Evolutionary conservation across 2,113 vertebrate genomes (phyloP).

Genomic region (Plotosus lineatus): DNA sequence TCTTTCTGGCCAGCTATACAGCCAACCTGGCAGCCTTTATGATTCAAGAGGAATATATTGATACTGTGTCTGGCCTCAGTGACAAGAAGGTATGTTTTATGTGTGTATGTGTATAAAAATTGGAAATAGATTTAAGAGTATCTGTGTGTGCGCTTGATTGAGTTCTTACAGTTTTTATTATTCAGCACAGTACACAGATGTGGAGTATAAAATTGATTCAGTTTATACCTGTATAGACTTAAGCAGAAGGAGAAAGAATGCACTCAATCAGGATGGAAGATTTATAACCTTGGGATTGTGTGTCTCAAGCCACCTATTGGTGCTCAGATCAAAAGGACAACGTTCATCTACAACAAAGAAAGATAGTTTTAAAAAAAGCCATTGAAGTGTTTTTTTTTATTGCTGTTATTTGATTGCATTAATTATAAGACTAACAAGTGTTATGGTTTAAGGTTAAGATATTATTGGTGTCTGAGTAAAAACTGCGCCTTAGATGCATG

Average conservation of each 20-base stretch:
- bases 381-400: neutral
- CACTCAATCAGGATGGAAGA: conserved; percentile 11
- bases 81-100: conserved; percentile 82
- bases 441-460: neutral
- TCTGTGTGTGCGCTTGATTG: conserved; percentile 16
- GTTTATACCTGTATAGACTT: conserved; percentile 30
- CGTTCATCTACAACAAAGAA: neutral
- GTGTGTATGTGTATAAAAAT: conserved; percentile 18
- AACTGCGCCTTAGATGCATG: neutral
- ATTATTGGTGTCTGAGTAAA: neutral
- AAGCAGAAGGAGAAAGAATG: neutral
- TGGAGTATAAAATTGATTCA: conserved; percentile 39
- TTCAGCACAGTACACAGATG: conserved; percentile 20
- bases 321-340: neutral
- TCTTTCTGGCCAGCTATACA: conserved; percentile 95
- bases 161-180: conserved; percentile 22
- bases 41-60: conserved; percentile 96
- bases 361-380: conserved; percentile 7
- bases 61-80: conserved; percentile 92
- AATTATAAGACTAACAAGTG: neutral
- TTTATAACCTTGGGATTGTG: conserved; percentile 31
- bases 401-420: neutral
- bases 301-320: conserved; percentile 23
- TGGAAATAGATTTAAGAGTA: neutral
- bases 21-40: conserved; percentile 95